Percentiles rank a stretch among this genome's conserved stretches.
These are phyloP conservation scores for Anticlea derivata DNA, from an alignment of 2,888 invertebrate species.

Conservation along the genomic window DNA sequence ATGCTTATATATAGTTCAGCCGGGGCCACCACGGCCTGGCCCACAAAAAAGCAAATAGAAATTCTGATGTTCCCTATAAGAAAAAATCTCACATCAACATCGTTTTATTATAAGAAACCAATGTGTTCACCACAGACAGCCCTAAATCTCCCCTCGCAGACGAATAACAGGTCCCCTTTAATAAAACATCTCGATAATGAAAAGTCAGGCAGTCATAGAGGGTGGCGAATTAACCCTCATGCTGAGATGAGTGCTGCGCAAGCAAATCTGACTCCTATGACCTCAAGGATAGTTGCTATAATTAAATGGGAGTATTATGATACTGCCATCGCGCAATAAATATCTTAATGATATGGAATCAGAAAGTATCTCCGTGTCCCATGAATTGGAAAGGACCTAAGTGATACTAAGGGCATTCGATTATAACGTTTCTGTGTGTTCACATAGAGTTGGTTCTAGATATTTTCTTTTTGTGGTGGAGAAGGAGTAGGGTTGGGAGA, in stretches of 20 bases:
- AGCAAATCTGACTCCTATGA: constrained; percentile 63
- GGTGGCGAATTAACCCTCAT: constrained; percentile 77
- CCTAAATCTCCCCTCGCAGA: constrained; percentile 65
- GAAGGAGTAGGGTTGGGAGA: constrained; percentile 34
- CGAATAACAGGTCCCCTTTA: constrained; percentile 72
- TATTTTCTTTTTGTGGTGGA: constrained; percentile 23
- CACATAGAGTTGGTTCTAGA: constrained; percentile 49
- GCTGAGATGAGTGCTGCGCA: constrained; percentile 34
- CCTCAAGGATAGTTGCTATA: constrained; percentile 56
- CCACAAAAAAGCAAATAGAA: too few relatives aligned
- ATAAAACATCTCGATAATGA: constrained; percentile 85
- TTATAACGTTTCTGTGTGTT: constrained; percentile 51
- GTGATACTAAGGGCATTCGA: constrained; percentile 38
- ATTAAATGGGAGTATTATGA: constrained; percentile 54
- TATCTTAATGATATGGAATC: constrained; percentile 83
- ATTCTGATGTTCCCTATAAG: too few relatives aligned
- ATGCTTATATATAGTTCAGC: too few relatives aligned
- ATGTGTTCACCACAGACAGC: constrained; percentile 52
- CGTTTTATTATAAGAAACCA: constrained; percentile 10
- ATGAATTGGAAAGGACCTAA: constrained; percentile 54
- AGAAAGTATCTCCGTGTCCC: constrained; percentile 72
- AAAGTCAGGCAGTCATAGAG: constrained; percentile 82
- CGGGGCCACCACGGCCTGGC: too few relatives aligned
- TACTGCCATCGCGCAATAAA: constrained; percentile 67
- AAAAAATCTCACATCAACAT: background rate